A percentile compares a stretch with the other conserved stretches of the same genome.
Conservation (phyloP, 2,888 invertebrate genomes). For the Leptinotarsa peninsularis region DNA sequence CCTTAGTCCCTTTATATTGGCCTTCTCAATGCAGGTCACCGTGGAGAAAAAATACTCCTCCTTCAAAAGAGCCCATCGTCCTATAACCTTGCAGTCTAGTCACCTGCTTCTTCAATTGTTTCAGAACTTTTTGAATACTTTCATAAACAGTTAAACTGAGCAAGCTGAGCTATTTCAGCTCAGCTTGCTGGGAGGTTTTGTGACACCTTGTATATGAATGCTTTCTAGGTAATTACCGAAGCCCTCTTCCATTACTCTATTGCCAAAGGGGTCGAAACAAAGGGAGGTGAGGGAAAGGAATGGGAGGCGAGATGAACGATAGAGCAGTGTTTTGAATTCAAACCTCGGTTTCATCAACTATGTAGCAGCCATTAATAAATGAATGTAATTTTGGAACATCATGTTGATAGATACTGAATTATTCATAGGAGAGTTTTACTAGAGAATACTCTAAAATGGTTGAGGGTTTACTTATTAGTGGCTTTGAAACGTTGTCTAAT, state of each 20-base stretch:
- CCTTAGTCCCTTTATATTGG: too few relatives aligned
- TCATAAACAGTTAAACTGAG: too few relatives aligned
- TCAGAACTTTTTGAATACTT: too few relatives aligned
- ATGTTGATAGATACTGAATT: neutral
- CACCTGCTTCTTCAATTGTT: too few relatives aligned
- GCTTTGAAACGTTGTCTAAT: too few relatives aligned
- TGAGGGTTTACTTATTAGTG: too few relatives aligned
- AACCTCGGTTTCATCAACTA: slow-evolving; percentile 11
- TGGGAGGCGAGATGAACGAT: too few relatives aligned
- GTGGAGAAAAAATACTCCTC: too few relatives aligned
- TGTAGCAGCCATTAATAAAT: slow-evolving; percentile 16
- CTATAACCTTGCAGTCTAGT: too few relatives aligned
- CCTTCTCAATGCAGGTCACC: too few relatives aligned
- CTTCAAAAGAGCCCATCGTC: too few relatives aligned
- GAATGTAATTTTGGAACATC: slow-evolving; percentile 3
- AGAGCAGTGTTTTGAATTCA: slow-evolving; percentile 1
- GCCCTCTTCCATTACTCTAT: neutral
- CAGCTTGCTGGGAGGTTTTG: neutral
- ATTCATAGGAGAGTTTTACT: neutral
- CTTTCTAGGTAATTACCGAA: neutral
- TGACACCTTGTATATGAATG: neutral
- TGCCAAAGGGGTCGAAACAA: neutral
- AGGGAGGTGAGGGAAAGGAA: neutral
- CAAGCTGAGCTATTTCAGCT: neutral
- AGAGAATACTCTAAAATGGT: neutral